These are phyloP conservation scores for Tragulus kanchil DNA, from an alignment of 2,113 vertebrate genomes.

Conservation along the genomic window DNA sequence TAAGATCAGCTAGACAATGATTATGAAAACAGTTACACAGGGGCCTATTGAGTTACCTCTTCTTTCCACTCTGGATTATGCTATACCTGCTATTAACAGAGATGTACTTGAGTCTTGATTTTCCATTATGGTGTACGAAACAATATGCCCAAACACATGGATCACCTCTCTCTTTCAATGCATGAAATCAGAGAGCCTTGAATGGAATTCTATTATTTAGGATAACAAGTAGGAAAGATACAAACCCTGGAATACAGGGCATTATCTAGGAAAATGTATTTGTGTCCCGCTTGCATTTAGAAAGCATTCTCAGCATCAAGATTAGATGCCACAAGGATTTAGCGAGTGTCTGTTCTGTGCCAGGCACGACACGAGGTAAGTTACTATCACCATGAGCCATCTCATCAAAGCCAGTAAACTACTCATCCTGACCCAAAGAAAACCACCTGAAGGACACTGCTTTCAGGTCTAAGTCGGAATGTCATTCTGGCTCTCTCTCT, in stretches of 20 bases:
- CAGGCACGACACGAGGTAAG: not conserved
- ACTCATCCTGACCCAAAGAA: not conserved
- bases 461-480: not conserved
- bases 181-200: not conserved
- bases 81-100: conserved; percentile 47
- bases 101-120: conserved; percentile 32
- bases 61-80: conserved; percentile 58
- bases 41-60: conserved; percentile 36
- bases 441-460: not conserved
- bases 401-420: not conserved
- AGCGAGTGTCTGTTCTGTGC: not conserved
- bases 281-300: not conserved
- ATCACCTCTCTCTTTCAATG: not conserved
- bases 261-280: not conserved
- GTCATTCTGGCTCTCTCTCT: no score
- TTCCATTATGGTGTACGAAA: not conserved
- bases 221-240: not conserved
- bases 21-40: not conserved
- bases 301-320: not conserved
- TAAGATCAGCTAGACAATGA: conserved; percentile 42
- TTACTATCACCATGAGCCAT: not conserved
- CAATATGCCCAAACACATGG: not conserved
- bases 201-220: conserved; percentile 1
- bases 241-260: not conserved
- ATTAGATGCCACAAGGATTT: not conserved